Evolutionary conservation across 2,888 invertebrate species (phyloP), one percentile per base, ranked within the genome.

Genomic region (Thymelicus lineola): DNA sequence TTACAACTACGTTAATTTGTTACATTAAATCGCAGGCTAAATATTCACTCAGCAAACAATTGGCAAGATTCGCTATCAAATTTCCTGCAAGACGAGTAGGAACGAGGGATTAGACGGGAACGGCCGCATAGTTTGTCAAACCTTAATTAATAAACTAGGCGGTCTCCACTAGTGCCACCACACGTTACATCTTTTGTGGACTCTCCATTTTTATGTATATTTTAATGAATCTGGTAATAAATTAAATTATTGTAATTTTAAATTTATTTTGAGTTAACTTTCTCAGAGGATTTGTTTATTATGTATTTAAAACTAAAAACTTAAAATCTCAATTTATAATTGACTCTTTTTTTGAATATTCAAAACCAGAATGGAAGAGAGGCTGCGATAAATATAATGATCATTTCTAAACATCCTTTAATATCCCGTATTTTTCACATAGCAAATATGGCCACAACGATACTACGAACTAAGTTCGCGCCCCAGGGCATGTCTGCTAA

Each of bases 81-180:
- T 62, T 68, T 57, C 68, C 62, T 14, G 12, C 38, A 28, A 68
- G 68, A 62, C 57, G 68, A 62, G 60, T 6, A 14, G 68, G 57
- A 72, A 72, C 71, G 64, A 72, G 74, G 75, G 75, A 71, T 73
- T 68, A 74, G 72, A 75, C 72, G 75, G 77, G 72, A 73, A 71
- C 73, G 73, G 82, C 85, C 85, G 81, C 85, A 84, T 80, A 88
- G 85, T 88, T 89, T 88, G 88, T 86, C 88, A 87, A 87, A 82
- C 83, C 82, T 79, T 85, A 87, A 88, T 88, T 88, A 88, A 88
- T 88, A 86, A 84, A 85, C 83, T 69, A 69, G 48, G 14, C 38
- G 17, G 63, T 61, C 61, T 61, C 38, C 28, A 28, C 55, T 55
- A 45, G 67, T 45, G 55, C 45, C 7, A 12, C 67, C 61, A 55